Percentiles rank a stretch among this genome's conserved stretches.
Conservation (phyloP, 35 echinoderm and acorn worm species). For the Stichopus chloronotus region DNA sequence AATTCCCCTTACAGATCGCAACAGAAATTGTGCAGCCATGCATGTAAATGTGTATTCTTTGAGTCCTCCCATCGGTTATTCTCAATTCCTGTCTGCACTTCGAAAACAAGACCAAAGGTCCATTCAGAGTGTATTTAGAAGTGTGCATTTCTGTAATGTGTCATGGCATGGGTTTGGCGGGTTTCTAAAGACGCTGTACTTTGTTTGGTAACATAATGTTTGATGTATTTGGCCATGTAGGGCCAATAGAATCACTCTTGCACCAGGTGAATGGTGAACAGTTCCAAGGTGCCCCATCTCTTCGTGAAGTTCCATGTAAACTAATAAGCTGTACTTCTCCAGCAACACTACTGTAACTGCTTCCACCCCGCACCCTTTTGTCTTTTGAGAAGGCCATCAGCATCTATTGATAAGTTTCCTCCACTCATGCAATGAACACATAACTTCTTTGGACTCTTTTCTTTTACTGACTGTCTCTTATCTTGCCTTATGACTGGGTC, state of each 20-base stretch:
- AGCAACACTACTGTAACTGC: neutral
- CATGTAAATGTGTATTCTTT: neutral
- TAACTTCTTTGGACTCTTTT: neutral
- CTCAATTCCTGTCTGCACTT: neutral
- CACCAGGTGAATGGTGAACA: neutral
- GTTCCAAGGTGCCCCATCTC: constrained; percentile 5
- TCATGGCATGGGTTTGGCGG: too few species aligned
- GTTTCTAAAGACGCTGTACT: too few species aligned
- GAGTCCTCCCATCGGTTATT: neutral
- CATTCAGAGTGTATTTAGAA: too few species aligned
- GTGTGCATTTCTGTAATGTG: too few species aligned
- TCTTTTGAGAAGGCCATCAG: neutral
- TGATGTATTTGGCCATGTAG: neutral
- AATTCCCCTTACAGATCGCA: too few species aligned
- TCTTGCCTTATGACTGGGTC: neutral
- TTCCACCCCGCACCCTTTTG: neutral
- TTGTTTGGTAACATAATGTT: too few species aligned
- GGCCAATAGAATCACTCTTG: neutral
- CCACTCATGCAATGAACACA: neutral
- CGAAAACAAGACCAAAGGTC: neutral
- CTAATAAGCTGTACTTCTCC: neutral
- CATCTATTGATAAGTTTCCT: neutral
- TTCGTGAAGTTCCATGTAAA: neutral
- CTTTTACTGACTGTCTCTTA: neutral
- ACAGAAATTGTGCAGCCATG: too few species aligned